These are phyloP conservation scores for Ceyx margarethae DNA, from an alignment of 2,113 vertebrate species.

Conservation along the genomic window DNA sequence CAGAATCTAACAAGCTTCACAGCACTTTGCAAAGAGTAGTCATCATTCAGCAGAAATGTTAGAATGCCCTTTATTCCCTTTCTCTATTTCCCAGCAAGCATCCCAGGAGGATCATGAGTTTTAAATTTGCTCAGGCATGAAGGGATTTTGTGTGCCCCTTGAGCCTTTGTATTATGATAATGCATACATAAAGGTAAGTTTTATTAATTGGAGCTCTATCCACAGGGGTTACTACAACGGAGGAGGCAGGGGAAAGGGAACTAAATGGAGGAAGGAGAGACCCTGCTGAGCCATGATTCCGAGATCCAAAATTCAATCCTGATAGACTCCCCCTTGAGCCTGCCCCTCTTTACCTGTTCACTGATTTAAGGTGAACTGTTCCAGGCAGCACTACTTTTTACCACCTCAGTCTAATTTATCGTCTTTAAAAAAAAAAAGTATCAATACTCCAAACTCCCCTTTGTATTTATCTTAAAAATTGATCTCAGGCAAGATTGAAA, in stretches of 20 bases:
- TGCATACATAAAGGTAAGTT: slow-evolving; percentile 61
- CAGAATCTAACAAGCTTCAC: slow-evolving; percentile 45
- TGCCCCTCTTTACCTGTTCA: background rate
- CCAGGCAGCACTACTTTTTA: slow-evolving; percentile 60
- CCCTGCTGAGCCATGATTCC: background rate
- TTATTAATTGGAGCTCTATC: slow-evolving; percentile 63
- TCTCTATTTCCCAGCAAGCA: slow-evolving; percentile 47
- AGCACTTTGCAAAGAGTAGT: slow-evolving; percentile 31
- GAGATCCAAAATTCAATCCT: background rate
- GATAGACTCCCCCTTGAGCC: background rate
- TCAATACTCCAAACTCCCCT: slow-evolving; percentile 54
- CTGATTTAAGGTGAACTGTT: slow-evolving; percentile 45
- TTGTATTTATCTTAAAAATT: slow-evolving; percentile 55
- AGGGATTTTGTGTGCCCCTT: slow-evolving; percentile 38
- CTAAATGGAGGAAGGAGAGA: background rate
- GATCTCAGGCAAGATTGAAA: slow-evolving; percentile 46
- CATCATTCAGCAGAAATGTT: slow-evolving; percentile 45
- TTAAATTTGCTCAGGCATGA: slow-evolving; percentile 50
- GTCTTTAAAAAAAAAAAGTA: slow-evolving; percentile 2
- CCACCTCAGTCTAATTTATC: slow-evolving; percentile 58
- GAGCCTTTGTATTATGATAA: slow-evolving; percentile 63
- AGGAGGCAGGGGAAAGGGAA: background rate
- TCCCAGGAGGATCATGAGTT: slow-evolving; percentile 30
- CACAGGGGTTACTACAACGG: background rate
- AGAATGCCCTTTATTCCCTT: slow-evolving; percentile 35